These are phyloP conservation scores for Hippolais icterina DNA, from an alignment of 2,113 vertebrate genomes.

Conservation along the genomic window DNA sequence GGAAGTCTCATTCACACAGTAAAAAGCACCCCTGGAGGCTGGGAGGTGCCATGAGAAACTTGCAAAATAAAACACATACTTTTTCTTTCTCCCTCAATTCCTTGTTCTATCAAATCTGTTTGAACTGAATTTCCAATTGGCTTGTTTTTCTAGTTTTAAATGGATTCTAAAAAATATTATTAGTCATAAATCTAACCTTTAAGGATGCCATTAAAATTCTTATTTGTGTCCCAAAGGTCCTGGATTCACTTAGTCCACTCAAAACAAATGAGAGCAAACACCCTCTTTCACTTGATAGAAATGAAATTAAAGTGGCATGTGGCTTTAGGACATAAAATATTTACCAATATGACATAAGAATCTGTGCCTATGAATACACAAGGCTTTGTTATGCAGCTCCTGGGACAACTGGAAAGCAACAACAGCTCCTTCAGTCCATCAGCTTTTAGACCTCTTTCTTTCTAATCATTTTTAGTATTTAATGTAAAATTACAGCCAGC, in stretches of 20 bases:
- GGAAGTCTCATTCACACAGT: background rate
- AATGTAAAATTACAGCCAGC: slow-evolving; percentile 54
- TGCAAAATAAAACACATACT: background rate
- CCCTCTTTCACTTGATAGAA: slow-evolving; percentile 37
- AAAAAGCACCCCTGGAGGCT: background rate
- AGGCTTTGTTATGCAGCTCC: slow-evolving; percentile 40
- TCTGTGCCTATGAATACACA: background rate
- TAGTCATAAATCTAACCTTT: slow-evolving; percentile 54
- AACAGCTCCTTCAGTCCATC: slow-evolving; percentile 48
- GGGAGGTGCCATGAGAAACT: background rate
- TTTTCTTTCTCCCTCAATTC: background rate
- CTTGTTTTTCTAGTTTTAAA: slow-evolving; percentile 31
- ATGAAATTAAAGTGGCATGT: slow-evolving; percentile 22
- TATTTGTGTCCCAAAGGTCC: slow-evolving; percentile 22
- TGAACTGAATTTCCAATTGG: background rate
- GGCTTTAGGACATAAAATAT: slow-evolving; percentile 68
- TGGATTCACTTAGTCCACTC: slow-evolving; percentile 26
- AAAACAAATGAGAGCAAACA: slow-evolving; percentile 7
- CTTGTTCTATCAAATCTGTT: background rate
- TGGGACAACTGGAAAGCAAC: slow-evolving; percentile 41
- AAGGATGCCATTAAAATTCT: slow-evolving; percentile 23
- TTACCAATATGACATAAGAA: slow-evolving; percentile 41
- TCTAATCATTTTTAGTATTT: slow-evolving; percentile 17
- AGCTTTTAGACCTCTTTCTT: slow-evolving; percentile 18
- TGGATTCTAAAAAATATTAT: slow-evolving; percentile 45